Conservation (phyloP, 1,140 invertebrate species). For the Sinonovacula constricta region DNA sequence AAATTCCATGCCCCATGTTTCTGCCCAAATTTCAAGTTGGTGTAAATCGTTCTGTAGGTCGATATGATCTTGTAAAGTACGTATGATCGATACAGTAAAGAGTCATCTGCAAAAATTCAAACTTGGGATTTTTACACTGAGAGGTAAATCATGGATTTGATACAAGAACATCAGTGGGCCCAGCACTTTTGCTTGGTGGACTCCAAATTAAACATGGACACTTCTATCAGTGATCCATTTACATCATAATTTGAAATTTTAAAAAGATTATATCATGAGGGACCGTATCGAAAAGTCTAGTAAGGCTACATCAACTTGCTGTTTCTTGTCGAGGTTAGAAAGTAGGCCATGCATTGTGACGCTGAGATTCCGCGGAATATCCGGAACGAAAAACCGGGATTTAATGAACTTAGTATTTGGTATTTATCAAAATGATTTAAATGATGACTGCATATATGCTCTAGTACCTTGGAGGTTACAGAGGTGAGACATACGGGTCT, state of each 20-base stretch:
- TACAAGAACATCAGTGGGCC: no score
- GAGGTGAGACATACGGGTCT: constrained; percentile 10
- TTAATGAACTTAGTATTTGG: no score
- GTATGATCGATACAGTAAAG: background rate
- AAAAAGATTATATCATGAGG: no score
- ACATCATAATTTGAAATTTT: no score
- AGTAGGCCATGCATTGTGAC: background rate
- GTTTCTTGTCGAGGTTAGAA: background rate
- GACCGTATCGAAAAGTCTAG: no score
- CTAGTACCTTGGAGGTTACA: background rate
- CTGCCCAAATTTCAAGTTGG: no score
- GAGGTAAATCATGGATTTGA: background rate
- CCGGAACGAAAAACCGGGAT: no score
- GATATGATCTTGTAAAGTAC: background rate
- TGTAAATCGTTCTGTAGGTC: background rate
- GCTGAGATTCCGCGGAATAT: background rate
- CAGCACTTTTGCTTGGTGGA: no score
- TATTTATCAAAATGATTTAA: no score
- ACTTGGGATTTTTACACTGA: background rate
- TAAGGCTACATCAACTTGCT: constrained; percentile 20
- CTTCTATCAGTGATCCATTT: no score
- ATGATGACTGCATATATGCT: constrained; percentile 3
- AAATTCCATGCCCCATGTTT: no score
- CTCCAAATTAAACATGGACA: no score
- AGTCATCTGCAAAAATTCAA: background rate